These are phyloP conservation scores for Crotalus viridis DNA, from an alignment of 2,113 vertebrate species.

Conservation along the genomic window DNA sequence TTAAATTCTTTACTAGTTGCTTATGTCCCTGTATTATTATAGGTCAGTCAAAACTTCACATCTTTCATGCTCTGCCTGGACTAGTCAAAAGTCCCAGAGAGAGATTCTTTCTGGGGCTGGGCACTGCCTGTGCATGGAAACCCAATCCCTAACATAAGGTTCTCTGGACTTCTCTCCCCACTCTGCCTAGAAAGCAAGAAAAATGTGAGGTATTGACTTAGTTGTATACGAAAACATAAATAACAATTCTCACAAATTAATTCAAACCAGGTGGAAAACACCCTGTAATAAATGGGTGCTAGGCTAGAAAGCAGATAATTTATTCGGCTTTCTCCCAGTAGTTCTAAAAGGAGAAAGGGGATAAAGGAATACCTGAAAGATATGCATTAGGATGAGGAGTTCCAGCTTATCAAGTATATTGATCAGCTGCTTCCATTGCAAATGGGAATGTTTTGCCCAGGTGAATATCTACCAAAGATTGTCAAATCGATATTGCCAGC, in stretches of 20 bases:
- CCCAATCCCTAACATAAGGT: not conserved
- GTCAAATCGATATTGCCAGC: constrained; percentile 68
- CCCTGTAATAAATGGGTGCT: not conserved
- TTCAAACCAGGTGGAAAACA: not conserved
- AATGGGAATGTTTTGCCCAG: not conserved
- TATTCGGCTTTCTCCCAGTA: not conserved
- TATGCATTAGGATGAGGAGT: not conserved
- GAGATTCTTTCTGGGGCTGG: not conserved
- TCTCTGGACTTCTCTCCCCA: not conserved
- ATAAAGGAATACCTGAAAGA: not conserved
- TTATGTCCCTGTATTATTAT: not conserved
- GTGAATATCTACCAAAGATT: constrained; percentile 68
- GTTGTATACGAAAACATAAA: not conserved
- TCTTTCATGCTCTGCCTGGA: not conserved
- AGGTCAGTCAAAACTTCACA: not conserved
- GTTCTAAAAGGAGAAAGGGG: not conserved
- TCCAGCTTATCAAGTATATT: not conserved
- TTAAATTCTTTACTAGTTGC: not conserved
- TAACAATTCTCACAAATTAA: not conserved
- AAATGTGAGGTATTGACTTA: not conserved
- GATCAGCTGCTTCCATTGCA: not conserved
- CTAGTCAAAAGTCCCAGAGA: not conserved
- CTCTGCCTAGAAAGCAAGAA: not conserved
- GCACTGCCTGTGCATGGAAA: not conserved
- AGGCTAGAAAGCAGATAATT: not conserved